These are phyloP conservation scores for Rattus norvegicus DNA, from an alignment of 2,113 vertebrate species.

Conservation along the genomic window GRCr8 NC_086026.1:59330001-59330500, in stretches of 20 bases:
- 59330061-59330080: neutral
- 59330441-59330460: slow-evolving; percentile 46
- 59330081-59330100: fast-evolving
- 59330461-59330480: slow-evolving; percentile 73
- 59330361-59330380: slow-evolving; percentile 60
- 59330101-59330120: neutral
- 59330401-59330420: slow-evolving; percentile 69
- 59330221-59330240: neutral
- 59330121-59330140: fast-evolving
- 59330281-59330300: neutral
- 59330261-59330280: slow-evolving; percentile 13
- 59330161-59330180: neutral
- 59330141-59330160: neutral
- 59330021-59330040: neutral
- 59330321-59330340: neutral
- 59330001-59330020: neutral
- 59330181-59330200: neutral
- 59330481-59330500: slow-evolving; percentile 57
- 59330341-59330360: slow-evolving; percentile 49
- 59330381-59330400: slow-evolving; percentile 66
- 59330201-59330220: neutral
- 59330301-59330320: slow-evolving; percentile 16
- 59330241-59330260: neutral
- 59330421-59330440: slow-evolving; percentile 68
- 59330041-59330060: neutral